Conservation (phyloP, 1,140 invertebrate genomes). For the Bombus balteatus region DNA sequence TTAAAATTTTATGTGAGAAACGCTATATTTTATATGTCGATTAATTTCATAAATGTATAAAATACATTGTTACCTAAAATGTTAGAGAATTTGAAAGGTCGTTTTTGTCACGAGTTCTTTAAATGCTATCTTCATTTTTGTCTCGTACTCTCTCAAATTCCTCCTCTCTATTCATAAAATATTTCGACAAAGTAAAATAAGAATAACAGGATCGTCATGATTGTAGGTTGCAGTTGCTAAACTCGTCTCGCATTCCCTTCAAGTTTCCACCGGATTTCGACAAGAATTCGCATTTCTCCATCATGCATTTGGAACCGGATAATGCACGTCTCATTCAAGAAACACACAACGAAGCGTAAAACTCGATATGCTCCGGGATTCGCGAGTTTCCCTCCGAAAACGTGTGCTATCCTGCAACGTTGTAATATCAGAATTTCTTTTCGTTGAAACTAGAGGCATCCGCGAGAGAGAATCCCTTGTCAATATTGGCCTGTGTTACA, state of each 20-base stretch:
- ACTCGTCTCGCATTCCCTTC: not conserved
- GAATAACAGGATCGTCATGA: not conserved
- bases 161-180: not conserved
- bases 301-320: slow-evolving; percentile 2
- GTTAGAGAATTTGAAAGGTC: not conserved
- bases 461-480: not conserved
- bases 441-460: not conserved
- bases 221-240: not conserved
- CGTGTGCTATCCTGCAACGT: not conserved
- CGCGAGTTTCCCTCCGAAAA: not conserved
- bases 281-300: not conserved
- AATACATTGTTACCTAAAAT: not conserved
- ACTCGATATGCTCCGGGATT: not conserved
- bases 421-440: slow-evolving; percentile 36
- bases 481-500: slow-evolving; percentile 11
- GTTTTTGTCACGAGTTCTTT: not conserved
- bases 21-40: no score
- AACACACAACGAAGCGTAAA: slow-evolving; percentile 16
- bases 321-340: slow-evolving; percentile 5
- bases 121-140: not conserved
- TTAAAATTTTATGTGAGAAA: no score
- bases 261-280: not conserved
- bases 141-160: not conserved
- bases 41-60: no score
- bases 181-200: not conserved